A percentile compares a stretch with the other conserved stretches of the same genome.
These are phyloP conservation scores for Drosophila ercepeae DNA, from an alignment of 1,140 invertebrate species.

Conservation along the genomic window DNA sequence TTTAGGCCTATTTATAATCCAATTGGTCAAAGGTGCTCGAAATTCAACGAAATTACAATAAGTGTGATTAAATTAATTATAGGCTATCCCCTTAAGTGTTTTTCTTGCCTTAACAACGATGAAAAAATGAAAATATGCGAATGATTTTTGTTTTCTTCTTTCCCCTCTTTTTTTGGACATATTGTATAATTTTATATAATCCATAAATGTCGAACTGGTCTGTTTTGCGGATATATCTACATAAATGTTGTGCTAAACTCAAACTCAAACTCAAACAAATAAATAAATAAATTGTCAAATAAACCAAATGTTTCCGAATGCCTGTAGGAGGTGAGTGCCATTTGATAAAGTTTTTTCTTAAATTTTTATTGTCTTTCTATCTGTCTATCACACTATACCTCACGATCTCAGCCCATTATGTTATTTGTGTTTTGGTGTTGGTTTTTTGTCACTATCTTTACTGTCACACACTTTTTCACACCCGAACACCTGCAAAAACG, in stretches of 20 bases:
- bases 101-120: constrained; percentile 54
- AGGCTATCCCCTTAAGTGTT: constrained; percentile 31
- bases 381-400: constrained; percentile 36
- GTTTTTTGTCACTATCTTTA: constrained; percentile 38
- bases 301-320: constrained; percentile 62
- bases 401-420: constrained; percentile 32
- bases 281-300: constrained; percentile 42
- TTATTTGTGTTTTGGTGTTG: constrained; percentile 60
- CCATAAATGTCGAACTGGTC: constrained; percentile 66
- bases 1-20: neutral
- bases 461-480: constrained; percentile 41
- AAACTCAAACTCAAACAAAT: constrained; percentile 44
- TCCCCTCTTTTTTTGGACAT: constrained; percentile 63
- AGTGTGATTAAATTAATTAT: constrained; percentile 58
- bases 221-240: constrained; percentile 71
- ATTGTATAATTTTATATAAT: constrained; percentile 54
- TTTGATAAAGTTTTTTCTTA: constrained; percentile 50
- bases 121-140: constrained; percentile 26
- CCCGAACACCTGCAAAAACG: neutral
- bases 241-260: constrained; percentile 76
- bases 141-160: constrained; percentile 74
- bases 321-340: constrained; percentile 77
- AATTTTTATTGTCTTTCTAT: constrained; percentile 39
- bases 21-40: constrained; percentile 50
- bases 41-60: constrained; percentile 35